Evolutionary conservation across 2,797 vertebrate genomes (phyloP).

Genomic region (Gobionotothen gibberifrons): DNA sequence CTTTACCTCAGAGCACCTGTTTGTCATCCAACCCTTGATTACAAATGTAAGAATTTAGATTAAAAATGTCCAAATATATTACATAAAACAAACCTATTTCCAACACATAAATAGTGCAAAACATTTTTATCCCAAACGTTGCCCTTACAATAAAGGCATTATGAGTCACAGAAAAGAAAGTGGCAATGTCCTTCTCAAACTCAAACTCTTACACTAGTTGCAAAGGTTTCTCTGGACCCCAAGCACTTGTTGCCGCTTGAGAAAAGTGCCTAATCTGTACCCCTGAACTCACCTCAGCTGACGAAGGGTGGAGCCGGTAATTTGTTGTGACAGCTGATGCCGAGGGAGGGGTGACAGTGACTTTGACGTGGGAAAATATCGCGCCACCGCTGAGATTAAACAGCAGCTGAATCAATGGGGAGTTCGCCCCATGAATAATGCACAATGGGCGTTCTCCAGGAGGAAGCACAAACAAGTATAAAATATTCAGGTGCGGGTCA

Average conservation of each 20-base stretch:
- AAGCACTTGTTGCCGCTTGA: constrained; percentile 18
- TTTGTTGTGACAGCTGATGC: constrained; percentile 60
- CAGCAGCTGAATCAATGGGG: constrained; percentile 72
- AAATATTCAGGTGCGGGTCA: constrained; percentile 62
- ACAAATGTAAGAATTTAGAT: not conserved
- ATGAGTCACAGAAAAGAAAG: not conserved
- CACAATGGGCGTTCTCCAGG: constrained; percentile 60
- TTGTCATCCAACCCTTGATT: not conserved
- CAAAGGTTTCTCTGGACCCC: constrained; percentile 14
- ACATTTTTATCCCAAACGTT: not conserved
- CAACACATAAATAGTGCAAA: not conserved
- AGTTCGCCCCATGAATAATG: constrained; percentile 66
- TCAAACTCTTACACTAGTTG: not conserved
- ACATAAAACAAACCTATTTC: not conserved
- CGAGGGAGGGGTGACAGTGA: constrained; percentile 56
- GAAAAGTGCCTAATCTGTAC: constrained; percentile 40
- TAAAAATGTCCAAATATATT: not conserved
- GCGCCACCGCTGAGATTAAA: constrained; percentile 74
- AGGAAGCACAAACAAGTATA: constrained; percentile 57
- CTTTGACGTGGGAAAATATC: constrained; percentile 72
- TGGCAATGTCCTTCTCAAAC: constrained; percentile 13
- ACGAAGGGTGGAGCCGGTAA: constrained; percentile 54
- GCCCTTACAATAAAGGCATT: not conserved
- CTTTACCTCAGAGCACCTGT: not conserved
- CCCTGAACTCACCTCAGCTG: constrained; percentile 52